phyloP scores from a whole-genome alignment of 2,888 invertebrate species.

The Lamproptera curius region DNA sequence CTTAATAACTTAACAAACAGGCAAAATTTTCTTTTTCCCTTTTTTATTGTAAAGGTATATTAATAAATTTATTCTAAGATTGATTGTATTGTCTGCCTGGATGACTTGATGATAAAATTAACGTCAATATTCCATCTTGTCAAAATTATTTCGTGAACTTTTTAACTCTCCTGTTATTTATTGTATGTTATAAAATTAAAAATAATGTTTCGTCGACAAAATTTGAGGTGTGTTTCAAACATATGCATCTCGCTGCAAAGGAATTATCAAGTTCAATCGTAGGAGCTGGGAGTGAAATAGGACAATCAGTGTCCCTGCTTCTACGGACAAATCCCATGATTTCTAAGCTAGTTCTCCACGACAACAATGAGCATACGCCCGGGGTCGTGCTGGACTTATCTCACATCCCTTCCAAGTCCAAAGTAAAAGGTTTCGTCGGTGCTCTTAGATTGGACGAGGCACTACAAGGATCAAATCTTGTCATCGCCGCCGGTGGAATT shows the following conservation, averaged over 20 bases:
- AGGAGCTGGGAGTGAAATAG: slow-evolving; percentile 67
- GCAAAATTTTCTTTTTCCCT: no score
- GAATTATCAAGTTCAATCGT: slow-evolving; percentile 52
- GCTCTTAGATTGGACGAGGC: slow-evolving; percentile 45
- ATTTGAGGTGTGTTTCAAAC: slow-evolving; percentile 12
- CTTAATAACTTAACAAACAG: no score
- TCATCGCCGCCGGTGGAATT: slow-evolving; percentile 82
- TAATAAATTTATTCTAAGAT: no score
- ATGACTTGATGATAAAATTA: not conserved
- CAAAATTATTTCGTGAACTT: slow-evolving; percentile 9
- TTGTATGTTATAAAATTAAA: no score
- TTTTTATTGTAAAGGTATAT: no score
- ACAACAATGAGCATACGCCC: slow-evolving; percentile 51
- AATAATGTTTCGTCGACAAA: no score
- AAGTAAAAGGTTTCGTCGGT: slow-evolving; percentile 47
- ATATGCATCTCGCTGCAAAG: slow-evolving; percentile 23
- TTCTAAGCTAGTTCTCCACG: slow-evolving; percentile 79
- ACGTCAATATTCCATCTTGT: slow-evolving; percentile 4
- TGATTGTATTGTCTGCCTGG: no score
- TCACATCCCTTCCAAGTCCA: slow-evolving; percentile 58
- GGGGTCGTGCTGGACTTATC: slow-evolving; percentile 66
- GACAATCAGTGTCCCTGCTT: slow-evolving; percentile 75
- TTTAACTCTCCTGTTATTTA: no score
- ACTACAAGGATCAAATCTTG: slow-evolving; percentile 78
- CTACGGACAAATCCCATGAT: slow-evolving; percentile 77